These are phyloP conservation scores for Channa striata DNA, from an alignment of 2,797 vertebrate species.

Conservation along the genomic window DNA sequence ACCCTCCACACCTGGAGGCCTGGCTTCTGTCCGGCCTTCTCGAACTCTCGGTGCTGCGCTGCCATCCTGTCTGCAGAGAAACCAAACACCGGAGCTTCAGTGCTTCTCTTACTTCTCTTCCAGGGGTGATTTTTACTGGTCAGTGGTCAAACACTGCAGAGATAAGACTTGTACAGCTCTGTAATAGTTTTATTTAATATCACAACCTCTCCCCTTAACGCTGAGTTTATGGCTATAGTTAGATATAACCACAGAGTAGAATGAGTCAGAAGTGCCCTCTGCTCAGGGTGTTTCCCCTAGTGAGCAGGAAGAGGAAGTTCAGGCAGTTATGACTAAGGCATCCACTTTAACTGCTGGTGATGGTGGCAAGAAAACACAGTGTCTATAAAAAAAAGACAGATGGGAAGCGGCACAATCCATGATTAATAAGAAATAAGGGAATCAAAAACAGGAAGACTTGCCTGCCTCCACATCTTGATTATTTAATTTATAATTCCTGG, in stretches of 20 bases:
- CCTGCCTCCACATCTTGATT: too few relatives aligned
- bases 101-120: not conserved
- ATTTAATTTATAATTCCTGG: too few relatives aligned
- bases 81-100: slow-evolving; percentile 17
- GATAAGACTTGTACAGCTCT: not conserved
- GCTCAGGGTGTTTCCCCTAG: slow-evolving; percentile 44
- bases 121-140: slow-evolving; percentile 2
- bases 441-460: too few relatives aligned
- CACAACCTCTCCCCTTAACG: slow-evolving; percentile 50
- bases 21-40: slow-evolving; percentile 89
- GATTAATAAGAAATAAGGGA: too few relatives aligned
- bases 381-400: not conserved
- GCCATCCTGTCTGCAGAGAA: slow-evolving; percentile 86
- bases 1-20: slow-evolving; percentile 98
- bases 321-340: slow-evolving; percentile 39
- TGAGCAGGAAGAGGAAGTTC: slow-evolving; percentile 58
- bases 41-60: slow-evolving; percentile 91
- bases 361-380: slow-evolving; percentile 10
- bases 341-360: slow-evolving; percentile 18
- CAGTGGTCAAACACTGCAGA: not conserved
- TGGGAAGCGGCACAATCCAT: too few relatives aligned
- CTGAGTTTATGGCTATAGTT: slow-evolving; percentile 50
- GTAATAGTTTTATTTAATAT: too few relatives aligned
- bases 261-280: slow-evolving; percentile 65
- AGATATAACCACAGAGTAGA: slow-evolving; percentile 54